Evolutionary conservation across 2,888 invertebrate species (phyloP), one percentile per base, ranked within the genome.

Genomic region (Parochlus steinenii): DNA sequence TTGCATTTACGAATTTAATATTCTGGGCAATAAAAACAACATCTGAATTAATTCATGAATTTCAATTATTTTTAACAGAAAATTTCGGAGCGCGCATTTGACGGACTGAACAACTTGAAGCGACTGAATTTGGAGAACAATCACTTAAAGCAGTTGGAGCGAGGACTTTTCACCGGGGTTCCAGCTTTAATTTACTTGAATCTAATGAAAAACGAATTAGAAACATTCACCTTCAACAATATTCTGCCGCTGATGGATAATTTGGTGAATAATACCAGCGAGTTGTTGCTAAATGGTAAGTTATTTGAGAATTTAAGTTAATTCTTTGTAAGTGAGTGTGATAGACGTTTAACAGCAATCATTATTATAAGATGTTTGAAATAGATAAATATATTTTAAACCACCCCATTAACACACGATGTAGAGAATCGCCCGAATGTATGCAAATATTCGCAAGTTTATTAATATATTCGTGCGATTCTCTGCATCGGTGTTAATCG

Each of bases 281-380:
- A 75, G 64, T 69, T 85, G 53, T 68, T 74, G 47, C 62, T 83
- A 41, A 74, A 75, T 66, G 79, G 83, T 83, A 63, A 68, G 73
- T 68, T 41, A 22, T 39, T 44, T 46, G 42, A 28, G 5, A 28
- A 15, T 28, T 28, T 11, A 15, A 15, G 14, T 5, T 28, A 11
- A 24, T 12, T 25, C 25, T 12, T 25, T 5, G 6, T 12, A 10
- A 25, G 14, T 12, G 14, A 25, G 14, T 11, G 12, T 8, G 6
- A 11, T 5, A 24, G n/a, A n/a, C n/a, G n/a, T n/a, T n/a, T n/a
- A n/a, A n/a, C n/a, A n/a, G n/a, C n/a, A n/a, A n/a, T n/a, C n/a
- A n/a, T n/a, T n/a, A n/a, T n/a, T n/a, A n/a, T n/a, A n/a, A n/a
- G n/a, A n/a, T n/a, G n/a, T n/a, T n/a, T n/a, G n/a, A n/a, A n/a